Percentiles rank a stretch among this genome's conserved stretches.
These are phyloP conservation scores for Theonella swinhoei DNA, from an alignment of 37 sponge, comb jelly and placozoan species.

Conservation along the genomic window DNA sequence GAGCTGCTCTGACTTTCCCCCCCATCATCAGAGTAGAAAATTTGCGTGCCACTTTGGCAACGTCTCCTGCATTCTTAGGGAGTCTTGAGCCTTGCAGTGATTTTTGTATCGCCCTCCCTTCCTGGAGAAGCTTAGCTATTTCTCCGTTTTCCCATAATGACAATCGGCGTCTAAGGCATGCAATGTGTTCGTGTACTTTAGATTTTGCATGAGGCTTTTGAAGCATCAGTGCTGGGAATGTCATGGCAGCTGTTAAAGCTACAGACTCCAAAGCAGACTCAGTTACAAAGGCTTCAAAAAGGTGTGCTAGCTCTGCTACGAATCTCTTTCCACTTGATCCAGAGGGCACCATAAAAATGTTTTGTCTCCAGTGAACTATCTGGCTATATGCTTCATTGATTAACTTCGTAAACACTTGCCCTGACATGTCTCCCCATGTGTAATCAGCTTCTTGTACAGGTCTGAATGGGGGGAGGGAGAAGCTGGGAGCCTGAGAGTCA, in stretches of 20 bases:
- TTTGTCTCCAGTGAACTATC: constrained; percentile 23
- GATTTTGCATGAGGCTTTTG: constrained; percentile 27
- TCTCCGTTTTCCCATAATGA: constrained; percentile 20
- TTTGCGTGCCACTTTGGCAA: background rate
- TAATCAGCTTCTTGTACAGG: background rate
- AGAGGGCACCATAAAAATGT: constrained; percentile 12
- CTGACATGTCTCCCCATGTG: constrained; percentile 18
- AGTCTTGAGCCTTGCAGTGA: background rate
- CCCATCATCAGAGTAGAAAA: constrained; percentile 27
- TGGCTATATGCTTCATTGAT: constrained; percentile 22
- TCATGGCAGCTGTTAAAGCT: constrained; percentile 20
- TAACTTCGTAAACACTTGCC: background rate
- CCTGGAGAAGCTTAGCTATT: background rate
- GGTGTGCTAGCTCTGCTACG: too few relatives aligned
- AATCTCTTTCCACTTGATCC: constrained; percentile 9
- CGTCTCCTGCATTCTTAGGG: background rate
- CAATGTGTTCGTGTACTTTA: constrained; percentile 7
- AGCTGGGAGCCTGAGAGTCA: background rate
- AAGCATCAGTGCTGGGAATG: constrained; percentile 7
- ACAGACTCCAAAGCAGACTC: constrained; percentile 6
- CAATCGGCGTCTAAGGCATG: constrained; percentile 10
- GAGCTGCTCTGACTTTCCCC: constrained; percentile 28
- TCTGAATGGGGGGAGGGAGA: background rate
- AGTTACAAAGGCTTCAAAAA: constrained; percentile 5
- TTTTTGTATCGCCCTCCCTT: constrained; percentile 23